Percentiles rank a stretch among this genome's conserved stretches.
Evolutionary conservation across 2,888 invertebrate species (phyloP).

Genomic region (Agriopis marginaria): DNA sequence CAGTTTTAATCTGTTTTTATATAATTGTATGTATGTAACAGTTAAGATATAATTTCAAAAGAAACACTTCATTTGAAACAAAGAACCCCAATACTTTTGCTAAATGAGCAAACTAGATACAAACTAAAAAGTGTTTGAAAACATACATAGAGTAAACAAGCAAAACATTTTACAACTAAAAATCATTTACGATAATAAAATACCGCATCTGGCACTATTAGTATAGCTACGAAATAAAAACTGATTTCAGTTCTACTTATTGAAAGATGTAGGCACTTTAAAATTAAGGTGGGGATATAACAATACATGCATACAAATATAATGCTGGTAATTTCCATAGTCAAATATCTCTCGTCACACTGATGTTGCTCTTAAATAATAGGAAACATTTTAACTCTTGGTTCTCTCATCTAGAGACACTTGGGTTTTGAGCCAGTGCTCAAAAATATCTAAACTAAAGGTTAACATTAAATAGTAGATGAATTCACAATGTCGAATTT

Average conservation of each 20-base stretch:
- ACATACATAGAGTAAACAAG: constrained; percentile 66
- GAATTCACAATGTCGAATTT: too few relatives aligned
- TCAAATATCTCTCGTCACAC: constrained; percentile 82
- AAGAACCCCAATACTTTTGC: constrained; percentile 55
- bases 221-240: constrained; percentile 61
- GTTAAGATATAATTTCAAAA: constrained; percentile 72
- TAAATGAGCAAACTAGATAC: constrained; percentile 58
- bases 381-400: constrained; percentile 66
- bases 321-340: constrained; percentile 59
- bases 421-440: too few relatives aligned
- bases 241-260: constrained; percentile 61
- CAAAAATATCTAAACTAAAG: too few relatives aligned
- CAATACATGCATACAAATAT: constrained; percentile 66
- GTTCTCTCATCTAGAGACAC: too few relatives aligned
- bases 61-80: constrained; percentile 63
- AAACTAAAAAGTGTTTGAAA: constrained; percentile 69
- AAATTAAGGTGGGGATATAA: constrained; percentile 76
- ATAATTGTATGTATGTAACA: constrained; percentile 71
- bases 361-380: constrained; percentile 81
- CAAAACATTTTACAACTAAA: constrained; percentile 65
- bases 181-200: constrained; percentile 52
- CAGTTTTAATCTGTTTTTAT: constrained; percentile 75
- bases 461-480: too few relatives aligned
- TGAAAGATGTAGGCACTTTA: constrained; percentile 78
- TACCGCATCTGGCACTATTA: constrained; percentile 46